A percentile compares a stretch with the other conserved stretches of the same genome.
Evolutionary conservation across 2,888 invertebrate genomes (phyloP).

Genomic region (Griposia aprilina): DNA sequence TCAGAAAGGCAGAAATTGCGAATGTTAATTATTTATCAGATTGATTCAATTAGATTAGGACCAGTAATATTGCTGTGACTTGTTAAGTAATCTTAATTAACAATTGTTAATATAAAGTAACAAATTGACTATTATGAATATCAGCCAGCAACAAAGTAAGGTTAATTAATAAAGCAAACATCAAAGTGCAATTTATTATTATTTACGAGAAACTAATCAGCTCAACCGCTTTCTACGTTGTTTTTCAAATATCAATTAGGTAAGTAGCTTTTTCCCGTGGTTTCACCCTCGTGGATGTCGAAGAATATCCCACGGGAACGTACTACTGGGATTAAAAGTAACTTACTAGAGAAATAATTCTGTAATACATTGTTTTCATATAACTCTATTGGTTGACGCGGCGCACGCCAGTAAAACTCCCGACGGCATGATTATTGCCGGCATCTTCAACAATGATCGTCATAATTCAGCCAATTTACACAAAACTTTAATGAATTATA

Average conservation of each 20-base stretch:
- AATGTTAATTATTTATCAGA: neutral
- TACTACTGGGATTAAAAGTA: too few species aligned
- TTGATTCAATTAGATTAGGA: neutral
- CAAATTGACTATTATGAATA: neutral
- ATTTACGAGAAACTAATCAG: neutral
- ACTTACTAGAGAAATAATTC: neutral
- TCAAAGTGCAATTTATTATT: neutral
- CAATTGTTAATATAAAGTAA: neutral
- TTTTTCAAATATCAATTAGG: neutral
- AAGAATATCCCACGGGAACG: neutral
- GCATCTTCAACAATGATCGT: too few species aligned
- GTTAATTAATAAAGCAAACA: neutral
- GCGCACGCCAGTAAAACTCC: too few species aligned
- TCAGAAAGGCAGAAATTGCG: neutral
- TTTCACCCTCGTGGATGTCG: neutral
- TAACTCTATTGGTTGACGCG: neutral
- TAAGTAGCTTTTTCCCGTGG: neutral
- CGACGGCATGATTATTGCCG: neutral
- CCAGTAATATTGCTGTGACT: neutral
- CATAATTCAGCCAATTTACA: too few species aligned
- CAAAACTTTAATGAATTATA: too few species aligned
- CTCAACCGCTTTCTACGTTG: neutral
- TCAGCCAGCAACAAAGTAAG: neutral
- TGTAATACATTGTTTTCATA: neutral
- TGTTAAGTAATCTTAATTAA: neutral